Base-by-base conservation (phyloP, 2,113 vertebrate species). In the Corapipo altera region DNA sequence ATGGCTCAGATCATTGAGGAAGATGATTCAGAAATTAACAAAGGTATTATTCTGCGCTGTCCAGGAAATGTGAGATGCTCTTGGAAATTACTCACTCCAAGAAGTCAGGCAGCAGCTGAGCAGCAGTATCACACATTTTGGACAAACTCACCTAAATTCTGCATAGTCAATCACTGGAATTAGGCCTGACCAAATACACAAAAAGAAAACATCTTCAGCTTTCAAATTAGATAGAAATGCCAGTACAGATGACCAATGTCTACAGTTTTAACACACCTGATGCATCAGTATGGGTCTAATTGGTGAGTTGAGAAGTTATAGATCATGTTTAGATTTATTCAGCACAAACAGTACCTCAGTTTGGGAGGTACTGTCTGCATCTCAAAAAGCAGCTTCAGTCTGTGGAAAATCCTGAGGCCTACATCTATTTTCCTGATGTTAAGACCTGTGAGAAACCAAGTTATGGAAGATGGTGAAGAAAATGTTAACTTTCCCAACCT, bases 291-390 rank as follows among this genome's bases (percentile, higher is more conserved):
- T 21, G 73, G 7, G 20, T 64, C 51, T 78, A 59, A 65, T 0
- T 6, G 27, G 18, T 61, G 18, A 20, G 39, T 33, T 87, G 72
- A 78, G 39, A 91, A 85, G 57, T 74, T 78, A 69, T 19, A 78
- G 32, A 75, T 57, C 52, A 49, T 69, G 37, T 8, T 65, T 81
- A 21, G 78, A 89, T 89, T 72, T 48, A 69, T 79, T 87, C 70
- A 78, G 24, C 57, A 37, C n/a, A n/a, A n/a, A n/a, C n/a, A n/a
- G n/a, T n/a, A n/a, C n/a, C 21, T 33, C 84, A 91, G 80, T 76
- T 91, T 89, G 87, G 54, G 70, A 95, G 44, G 92, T 59, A 72
- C 30, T 81, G 71, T 85, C 88, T 95, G 55, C 44, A 41, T 75
- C 51, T 84, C 69, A 86, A 88, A 91, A 78, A 91, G 30, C 75